phyloP scores from a whole-genome alignment of 1,140 invertebrate genomes.

The Proctacanthus coquilletti region DNA sequence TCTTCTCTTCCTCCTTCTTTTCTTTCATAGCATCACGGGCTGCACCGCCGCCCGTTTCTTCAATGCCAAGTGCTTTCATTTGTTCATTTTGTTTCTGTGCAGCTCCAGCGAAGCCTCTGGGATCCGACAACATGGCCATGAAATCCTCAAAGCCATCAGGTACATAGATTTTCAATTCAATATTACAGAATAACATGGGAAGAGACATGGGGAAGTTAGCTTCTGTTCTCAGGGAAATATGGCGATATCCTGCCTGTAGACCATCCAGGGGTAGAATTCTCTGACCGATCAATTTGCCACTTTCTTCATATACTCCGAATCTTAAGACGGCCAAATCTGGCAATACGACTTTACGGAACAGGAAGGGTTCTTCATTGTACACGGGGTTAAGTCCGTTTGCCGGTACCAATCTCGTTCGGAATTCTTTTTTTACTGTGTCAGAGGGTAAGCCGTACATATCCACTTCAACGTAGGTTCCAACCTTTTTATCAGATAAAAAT shows the following conservation, averaged over 20 bases:
- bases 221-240: conserved; percentile 94
- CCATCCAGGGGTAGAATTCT: conserved; percentile 95
- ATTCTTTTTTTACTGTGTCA: conserved; percentile 97
- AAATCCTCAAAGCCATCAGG: conserved; percentile 98
- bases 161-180: conserved; percentile 98
- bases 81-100: conserved; percentile 74
- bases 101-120: conserved; percentile 80
- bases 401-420: conserved; percentile 88
- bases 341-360: conserved; percentile 95
- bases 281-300: conserved; percentile 91
- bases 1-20: conserved; percentile 54
- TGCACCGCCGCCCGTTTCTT: conserved; percentile 47
- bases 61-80: conserved; percentile 88
- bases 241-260: conserved; percentile 91
- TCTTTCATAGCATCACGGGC: conserved; percentile 33
- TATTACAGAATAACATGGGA: conserved; percentile 97
- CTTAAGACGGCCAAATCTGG: conserved; percentile 94
- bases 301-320: conserved; percentile 98
- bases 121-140: conserved; percentile 94
- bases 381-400: conserved; percentile 94
- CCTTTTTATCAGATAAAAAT: conserved; percentile 98
- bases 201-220: conserved; percentile 98
- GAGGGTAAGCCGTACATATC: conserved; percentile 99
- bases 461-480: conserved; percentile 97
- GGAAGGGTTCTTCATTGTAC: conserved; percentile 96